Conservation (phyloP, 2,888 invertebrate species). For the Drosophila helvetica region DNA sequence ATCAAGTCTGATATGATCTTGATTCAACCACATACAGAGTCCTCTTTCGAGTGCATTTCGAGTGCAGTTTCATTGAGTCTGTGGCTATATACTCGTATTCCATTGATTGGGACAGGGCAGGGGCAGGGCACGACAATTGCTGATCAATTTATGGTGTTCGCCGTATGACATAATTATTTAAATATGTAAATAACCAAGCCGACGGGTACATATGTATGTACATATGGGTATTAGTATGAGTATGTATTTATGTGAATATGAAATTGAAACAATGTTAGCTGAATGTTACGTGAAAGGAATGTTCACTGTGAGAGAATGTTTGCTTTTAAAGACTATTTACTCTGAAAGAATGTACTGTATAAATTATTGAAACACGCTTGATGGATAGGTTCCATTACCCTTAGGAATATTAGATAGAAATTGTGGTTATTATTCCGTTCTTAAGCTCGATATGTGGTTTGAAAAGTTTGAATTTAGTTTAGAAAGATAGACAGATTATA, state of each 20-base stretch:
- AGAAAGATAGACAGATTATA: not conserved
- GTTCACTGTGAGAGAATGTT: not conserved
- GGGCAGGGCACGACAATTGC: slow-evolving; percentile 30
- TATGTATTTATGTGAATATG: slow-evolving; percentile 18
- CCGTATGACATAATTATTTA: slow-evolving; percentile 36
- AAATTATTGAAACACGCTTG: not conserved
- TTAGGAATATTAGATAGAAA: not conserved
- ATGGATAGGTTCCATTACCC: not conserved
- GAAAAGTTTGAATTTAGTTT: not conserved
- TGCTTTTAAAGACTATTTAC: not conserved
- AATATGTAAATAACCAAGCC: not conserved
- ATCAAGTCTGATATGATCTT: slow-evolving; percentile 25
- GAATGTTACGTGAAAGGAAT: not conserved
- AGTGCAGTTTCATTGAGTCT: slow-evolving; percentile 48
- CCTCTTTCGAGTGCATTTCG: slow-evolving; percentile 44
- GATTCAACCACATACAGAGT: slow-evolving; percentile 20
- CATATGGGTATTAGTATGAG: too few species aligned
- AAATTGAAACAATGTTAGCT: slow-evolving; percentile 7
- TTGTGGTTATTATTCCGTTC: not conserved
- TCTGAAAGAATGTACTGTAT: not conserved
- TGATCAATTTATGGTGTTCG: slow-evolving; percentile 30
- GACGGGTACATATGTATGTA: not conserved
- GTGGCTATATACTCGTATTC: not conserved
- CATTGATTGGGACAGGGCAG: slow-evolving; percentile 37
- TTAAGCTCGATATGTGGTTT: not conserved